Conservation (phyloP, 2,888 invertebrate genomes). For the Zhengitettix transpicula region DNA sequence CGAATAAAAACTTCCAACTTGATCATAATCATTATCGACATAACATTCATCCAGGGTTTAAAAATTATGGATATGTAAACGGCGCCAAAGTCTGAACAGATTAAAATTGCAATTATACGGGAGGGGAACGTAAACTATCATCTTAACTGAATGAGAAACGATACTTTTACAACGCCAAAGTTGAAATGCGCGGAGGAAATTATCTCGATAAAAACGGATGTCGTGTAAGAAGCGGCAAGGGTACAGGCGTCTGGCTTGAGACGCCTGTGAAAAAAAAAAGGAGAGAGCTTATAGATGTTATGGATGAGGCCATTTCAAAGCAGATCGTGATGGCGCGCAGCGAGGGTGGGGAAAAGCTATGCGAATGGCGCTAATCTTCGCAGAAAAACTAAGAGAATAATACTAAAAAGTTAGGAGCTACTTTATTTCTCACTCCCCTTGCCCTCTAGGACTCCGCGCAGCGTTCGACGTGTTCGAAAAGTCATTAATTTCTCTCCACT, state of each 20-base stretch:
- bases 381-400: not conserved
- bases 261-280: not conserved
- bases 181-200: not conserved
- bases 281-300: not conserved
- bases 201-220: not conserved
- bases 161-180: not conserved
- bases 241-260: not conserved
- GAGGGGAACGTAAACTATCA: not conserved
- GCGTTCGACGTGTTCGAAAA: conserved; percentile 5
- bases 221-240: not conserved
- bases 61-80: not conserved
- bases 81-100: not conserved
- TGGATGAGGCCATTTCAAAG: not conserved
- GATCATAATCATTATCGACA: not conserved
- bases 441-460: not conserved
- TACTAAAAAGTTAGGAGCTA: not conserved
- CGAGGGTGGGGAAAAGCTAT: not conserved
- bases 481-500: conserved; percentile 7
- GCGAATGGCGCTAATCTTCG: not conserved
- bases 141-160: not conserved
- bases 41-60: not conserved
- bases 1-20: too few relatives aligned
- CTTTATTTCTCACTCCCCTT: not conserved
- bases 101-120: not conserved
- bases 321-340: not conserved